Base-by-base conservation (phyloP, 1,140 invertebrate genomes). In the Drosophila triauraria region DNA sequence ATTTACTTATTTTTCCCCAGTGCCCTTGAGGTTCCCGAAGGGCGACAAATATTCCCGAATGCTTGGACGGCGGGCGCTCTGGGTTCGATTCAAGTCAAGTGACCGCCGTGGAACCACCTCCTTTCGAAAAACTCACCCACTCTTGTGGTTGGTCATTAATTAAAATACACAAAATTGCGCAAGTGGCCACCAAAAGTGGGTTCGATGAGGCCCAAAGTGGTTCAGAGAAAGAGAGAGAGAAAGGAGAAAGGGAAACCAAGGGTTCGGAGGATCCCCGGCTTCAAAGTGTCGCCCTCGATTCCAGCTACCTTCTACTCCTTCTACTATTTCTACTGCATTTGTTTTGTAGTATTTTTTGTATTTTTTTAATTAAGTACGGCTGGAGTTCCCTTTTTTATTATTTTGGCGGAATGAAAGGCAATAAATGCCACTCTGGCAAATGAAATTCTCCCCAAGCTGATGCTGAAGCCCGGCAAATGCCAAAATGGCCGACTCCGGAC, bases 401-500 rank as follows among this genome's bases (percentile, higher is more conserved):
- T 42, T 42, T 62, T 15, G 10, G 27, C 23, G 30, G 9, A 64
- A 59, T 67, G 53, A 75, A 75, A 59, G 75, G 65, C 65, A 79
- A 79, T 78, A 72, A 79, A 79, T 77, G 67, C 59, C 67, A 78
- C 65, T 79, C 69, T 72, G 70, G 61, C 69, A 80, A 79, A 79
- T 79, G 68, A 80, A 80, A 67, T 80, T 78, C 70, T 60, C 13
- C 32, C n/a, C 58, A 56, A 20, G 23, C 32, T 10, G 20, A 20
- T 1, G 38, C 48, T 47, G 63, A 82, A 84, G 78, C 82, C 78
- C 77, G 72, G 61, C 82, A 78, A 83, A 83, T 79, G 80, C 80
- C 80, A 87, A 87, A 87, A 87, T 87, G 83, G 83, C 84, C 75
- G 79, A 79, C 74, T 75, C 77, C 82, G 6, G 13, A 40, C 7